Percentiles rank a stretch among this genome's conserved stretches.
These are phyloP conservation scores for Hippocampus kuda DNA, from an alignment of 2,797 vertebrate species.

Conservation along the genomic window DNA sequence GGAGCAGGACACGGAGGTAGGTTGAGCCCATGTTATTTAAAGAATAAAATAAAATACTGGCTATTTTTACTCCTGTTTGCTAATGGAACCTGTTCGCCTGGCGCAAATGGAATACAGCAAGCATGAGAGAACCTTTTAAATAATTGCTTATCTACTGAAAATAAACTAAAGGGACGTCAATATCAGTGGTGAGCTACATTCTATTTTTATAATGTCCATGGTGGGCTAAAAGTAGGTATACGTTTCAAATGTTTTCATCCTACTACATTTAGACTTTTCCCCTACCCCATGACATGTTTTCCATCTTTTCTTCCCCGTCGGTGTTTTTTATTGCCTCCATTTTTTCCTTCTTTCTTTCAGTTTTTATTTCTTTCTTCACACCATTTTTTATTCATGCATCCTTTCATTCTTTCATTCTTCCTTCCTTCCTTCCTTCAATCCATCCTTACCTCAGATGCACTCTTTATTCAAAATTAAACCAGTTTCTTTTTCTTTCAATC, in stretches of 20 bases:
- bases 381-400: too few species aligned
- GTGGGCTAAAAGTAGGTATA: neutral
- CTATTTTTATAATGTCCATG: neutral
- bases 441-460: too few species aligned
- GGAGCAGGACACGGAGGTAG: slow-evolving; percentile 71
- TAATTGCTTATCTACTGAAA: neutral
- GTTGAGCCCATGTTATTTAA: slow-evolving; percentile 11
- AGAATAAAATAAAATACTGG: neutral
- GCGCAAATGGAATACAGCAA: neutral
- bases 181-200: neutral
- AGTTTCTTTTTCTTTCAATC: too few species aligned
- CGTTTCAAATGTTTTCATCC: neutral
- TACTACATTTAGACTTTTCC: neutral
- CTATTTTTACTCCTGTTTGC: slow-evolving; percentile 13
- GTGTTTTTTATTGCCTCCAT: neutral
- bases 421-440: neutral
- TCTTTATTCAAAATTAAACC: too few species aligned
- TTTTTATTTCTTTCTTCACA: too few species aligned
- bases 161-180: neutral
- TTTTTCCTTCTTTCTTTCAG: too few species aligned
- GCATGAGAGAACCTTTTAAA: neutral
- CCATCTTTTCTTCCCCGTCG: neutral
- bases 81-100: slow-evolving; percentile 21
- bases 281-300: neutral
- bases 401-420: too few species aligned